Evolutionary conservation across 2,888 invertebrate genomes (phyloP).

Genomic region (Horisme vitalbata): DNA sequence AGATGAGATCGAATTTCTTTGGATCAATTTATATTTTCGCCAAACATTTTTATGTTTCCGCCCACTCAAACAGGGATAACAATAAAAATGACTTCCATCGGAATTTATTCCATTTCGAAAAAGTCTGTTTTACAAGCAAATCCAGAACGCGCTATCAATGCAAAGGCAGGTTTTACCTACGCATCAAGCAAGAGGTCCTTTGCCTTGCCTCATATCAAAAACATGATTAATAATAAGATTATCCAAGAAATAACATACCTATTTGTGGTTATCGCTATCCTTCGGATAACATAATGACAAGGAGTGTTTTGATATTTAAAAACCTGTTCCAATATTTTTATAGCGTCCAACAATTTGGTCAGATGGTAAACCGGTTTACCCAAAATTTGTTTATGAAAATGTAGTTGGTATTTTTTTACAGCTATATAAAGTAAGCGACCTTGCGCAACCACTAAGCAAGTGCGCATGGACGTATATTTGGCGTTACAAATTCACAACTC

Average conservation of each 20-base stretch:
- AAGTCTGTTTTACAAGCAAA: conserved; percentile 59
- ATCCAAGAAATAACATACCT: conserved; percentile 30
- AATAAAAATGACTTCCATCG: conserved; percentile 44
- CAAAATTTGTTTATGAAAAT: conserved; percentile 29
- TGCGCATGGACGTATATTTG: conserved; percentile 18
- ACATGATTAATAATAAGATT: conserved; percentile 35
- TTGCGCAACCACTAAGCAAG: conserved; percentile 24
- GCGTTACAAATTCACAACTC: conserved; percentile 1
- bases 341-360: conserved; percentile 21
- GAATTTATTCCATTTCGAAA: conserved; percentile 65
- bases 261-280: conserved; percentile 13
- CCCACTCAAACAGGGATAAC: neutral
- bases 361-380: conserved; percentile 30
- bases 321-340: conserved; percentile 20
- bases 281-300: conserved; percentile 5
- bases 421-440: conserved; percentile 25
- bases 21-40: no score
- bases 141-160: conserved; percentile 48
- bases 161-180: conserved; percentile 45
- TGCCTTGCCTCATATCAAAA: conserved; percentile 54
- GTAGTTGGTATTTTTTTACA: no score
- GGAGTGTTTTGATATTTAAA: conserved; percentile 23
- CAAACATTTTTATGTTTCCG: no score
- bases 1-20: no score
- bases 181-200: conserved; percentile 55